phyloP scores from a whole-genome alignment of 2,888 invertebrate species.

The Rhyacophila evoluta region DNA sequence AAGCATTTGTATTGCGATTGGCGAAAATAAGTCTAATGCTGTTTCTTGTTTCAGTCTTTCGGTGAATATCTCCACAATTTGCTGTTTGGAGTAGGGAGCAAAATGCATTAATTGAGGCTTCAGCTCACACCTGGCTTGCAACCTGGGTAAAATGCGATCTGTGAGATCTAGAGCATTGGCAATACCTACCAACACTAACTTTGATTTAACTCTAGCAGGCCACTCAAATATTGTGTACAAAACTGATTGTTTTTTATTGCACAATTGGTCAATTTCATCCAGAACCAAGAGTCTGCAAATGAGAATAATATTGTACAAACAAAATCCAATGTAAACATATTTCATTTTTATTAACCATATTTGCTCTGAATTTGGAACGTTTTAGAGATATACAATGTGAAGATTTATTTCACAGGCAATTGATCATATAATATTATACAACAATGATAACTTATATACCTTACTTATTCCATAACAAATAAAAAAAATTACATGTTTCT shows the following conservation, averaged over 20 bases:
- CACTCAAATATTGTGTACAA: constrained; percentile 95
- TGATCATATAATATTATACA: too few relatives aligned
- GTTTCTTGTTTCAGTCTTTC: constrained; percentile 79
- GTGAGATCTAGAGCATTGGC: constrained; percentile 97
- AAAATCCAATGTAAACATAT: too few relatives aligned
- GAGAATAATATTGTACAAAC: too few relatives aligned
- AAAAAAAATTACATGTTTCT: too few relatives aligned
- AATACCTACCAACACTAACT: constrained; percentile 87
- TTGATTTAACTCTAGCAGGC: constrained; percentile 79
- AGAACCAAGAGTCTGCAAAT: constrained; percentile 80
- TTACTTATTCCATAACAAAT: too few relatives aligned
- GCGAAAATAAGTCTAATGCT: constrained; percentile 79
- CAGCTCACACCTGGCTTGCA: constrained; percentile 81
- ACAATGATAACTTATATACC: too few relatives aligned
- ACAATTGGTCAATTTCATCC: constrained; percentile 96
- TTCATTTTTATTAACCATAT: too few relatives aligned
- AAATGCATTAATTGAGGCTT: constrained; percentile 88
- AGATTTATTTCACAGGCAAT: too few relatives aligned
- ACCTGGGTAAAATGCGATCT: constrained; percentile 86
- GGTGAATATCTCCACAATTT: constrained; percentile 89
- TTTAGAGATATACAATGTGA: too few relatives aligned
- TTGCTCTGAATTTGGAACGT: too few relatives aligned
- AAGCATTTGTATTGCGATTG: constrained; percentile 88
- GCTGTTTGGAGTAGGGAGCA: constrained; percentile 89
- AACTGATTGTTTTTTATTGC: constrained; percentile 85